Conservation (phyloP, 2,113 vertebrate genomes). For the Rhinopomastus cyanomelas region DNA sequence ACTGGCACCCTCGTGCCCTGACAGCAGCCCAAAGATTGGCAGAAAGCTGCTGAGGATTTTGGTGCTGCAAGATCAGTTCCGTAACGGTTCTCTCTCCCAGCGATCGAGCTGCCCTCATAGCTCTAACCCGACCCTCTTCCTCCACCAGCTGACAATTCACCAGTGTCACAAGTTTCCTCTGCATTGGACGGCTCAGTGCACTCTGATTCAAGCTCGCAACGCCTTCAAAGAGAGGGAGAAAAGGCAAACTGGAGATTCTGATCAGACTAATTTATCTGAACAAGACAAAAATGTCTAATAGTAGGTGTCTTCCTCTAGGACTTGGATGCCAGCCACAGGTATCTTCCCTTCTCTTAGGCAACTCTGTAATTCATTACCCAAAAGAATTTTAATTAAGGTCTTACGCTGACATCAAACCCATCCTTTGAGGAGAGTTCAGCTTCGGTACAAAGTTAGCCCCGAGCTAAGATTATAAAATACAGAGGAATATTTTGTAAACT, state of each 20-base stretch:
- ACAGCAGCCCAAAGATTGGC: conserved; percentile 85
- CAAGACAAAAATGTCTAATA: neutral
- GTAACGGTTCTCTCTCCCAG: conserved; percentile 82
- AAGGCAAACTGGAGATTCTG: neutral
- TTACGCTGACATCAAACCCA: neutral
- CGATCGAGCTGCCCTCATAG: conserved; percentile 88
- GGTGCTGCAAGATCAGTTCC: conserved; percentile 82
- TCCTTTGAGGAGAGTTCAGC: neutral
- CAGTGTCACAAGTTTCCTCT: conserved; percentile 94
- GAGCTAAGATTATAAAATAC: neutral
- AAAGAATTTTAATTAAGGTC: neutral
- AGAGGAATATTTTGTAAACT: neutral
- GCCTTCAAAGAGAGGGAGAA: conserved; percentile 70
- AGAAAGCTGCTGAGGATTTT: conserved; percentile 84
- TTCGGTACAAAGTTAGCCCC: neutral
- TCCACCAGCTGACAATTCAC: conserved; percentile 97
- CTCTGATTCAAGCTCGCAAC: conserved; percentile 87
- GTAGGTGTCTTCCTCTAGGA: neutral
- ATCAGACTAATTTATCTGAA: neutral
- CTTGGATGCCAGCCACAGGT: neutral
- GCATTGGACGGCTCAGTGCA: conserved; percentile 94
- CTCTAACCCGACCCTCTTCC: conserved; percentile 91
- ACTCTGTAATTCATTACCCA: neutral
- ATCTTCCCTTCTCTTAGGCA: neutral
- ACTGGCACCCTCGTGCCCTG: conserved; percentile 83